Evolutionary conservation across 2,888 invertebrate species (phyloP), one percentile per base, ranked within the genome.

Genomic region (Oxystoma pomonae): DNA sequence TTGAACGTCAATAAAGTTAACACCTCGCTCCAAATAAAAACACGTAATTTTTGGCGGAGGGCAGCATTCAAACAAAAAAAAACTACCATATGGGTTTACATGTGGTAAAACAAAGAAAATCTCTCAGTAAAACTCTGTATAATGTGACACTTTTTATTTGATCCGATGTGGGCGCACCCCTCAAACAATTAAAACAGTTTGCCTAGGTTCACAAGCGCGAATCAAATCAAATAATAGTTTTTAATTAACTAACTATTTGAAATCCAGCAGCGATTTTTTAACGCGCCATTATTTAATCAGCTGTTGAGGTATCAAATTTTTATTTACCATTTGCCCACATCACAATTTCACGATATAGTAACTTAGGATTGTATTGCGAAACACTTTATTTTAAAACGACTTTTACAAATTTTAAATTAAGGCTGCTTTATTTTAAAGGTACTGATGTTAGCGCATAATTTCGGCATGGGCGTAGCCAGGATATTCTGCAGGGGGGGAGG

Each of bases 301-400:
- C 66, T 66, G 66, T 22, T 55, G 49, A 60, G 55, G 64, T 66
- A 66, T 66, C 64, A 66, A 66, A 66, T 66, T 66, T 61, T 62
- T 60, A 65, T 66, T 66, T 64, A 22, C 61, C 61, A 61, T 61
- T 57, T 61, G 63, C 58, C 58, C 64, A 56, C 60, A 59, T 59
- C 59, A 35, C 35, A 35, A 35, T 35, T 35, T 7, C 3, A 35
- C 35, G 35, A 3, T 35, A 35, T 12, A 12, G 12, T 12, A 35
- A 35, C 12, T 35, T 35, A 35, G 12, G 35, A 3, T 35, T 3
- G 35, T 35, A 35, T 35, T 35, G 35, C 12, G n/a, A n/a, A n/a
- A n/a, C n/a, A n/a, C n/a, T n/a, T n/a, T n/a, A n/a, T n/a, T n/a
- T n/a, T n/a, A n/a, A n/a, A n/a, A n/a, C n/a, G n/a, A n/a, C n/a